Base-by-base conservation (phyloP, 2,797 vertebrate species). In the Harpagifer antarcticus region DNA sequence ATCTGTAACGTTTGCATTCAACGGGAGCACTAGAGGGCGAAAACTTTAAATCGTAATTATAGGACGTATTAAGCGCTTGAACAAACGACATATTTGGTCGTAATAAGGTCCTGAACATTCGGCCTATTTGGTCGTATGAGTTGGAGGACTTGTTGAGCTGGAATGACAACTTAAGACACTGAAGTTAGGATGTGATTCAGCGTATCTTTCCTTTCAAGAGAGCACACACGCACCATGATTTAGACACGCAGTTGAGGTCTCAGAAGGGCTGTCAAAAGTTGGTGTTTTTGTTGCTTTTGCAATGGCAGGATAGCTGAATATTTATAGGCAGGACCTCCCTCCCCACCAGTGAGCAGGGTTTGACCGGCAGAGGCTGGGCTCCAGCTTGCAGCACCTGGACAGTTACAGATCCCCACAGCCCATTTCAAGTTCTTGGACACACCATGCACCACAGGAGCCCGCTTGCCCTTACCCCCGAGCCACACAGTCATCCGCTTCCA, bases 321-420 rank as follows among this genome's bases (percentile, higher is more conserved):
- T 91, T 93, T 92, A 91, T 63, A 76, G 87, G 72, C 81, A 78
- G 76, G 69, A 79, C 79, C 57, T 88, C 78, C 79, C 73, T 84
- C 65, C 75, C 85, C 80, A 81, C 82, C 81, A 84, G 74, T 49
- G 72, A 82, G 64, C 9, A 52, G 42, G 50, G 74, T 73, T 84
- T 81, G 81, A 78, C 88, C 61, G 14, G 66, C 81, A 79, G 74
- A 86, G 76, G 71, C 65, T 23, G 65, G 80, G 82, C 71, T 68
- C 50, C 20, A 72, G 77, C 75, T 72, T 44, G 63, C 80, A 91
- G 88, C 93, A 94, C 91, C 93, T 93, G 93, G 90, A 86, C 85
- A 73, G 77, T 93, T 93, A 94, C 82, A 86, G 91, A 91, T 93
- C 93, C 92, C 93, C 42, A 86, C 77, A 90, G 94, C 56, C 90